Conservation (phyloP, 1,140 invertebrate species). For the Drosophila ercepeae region DNA sequence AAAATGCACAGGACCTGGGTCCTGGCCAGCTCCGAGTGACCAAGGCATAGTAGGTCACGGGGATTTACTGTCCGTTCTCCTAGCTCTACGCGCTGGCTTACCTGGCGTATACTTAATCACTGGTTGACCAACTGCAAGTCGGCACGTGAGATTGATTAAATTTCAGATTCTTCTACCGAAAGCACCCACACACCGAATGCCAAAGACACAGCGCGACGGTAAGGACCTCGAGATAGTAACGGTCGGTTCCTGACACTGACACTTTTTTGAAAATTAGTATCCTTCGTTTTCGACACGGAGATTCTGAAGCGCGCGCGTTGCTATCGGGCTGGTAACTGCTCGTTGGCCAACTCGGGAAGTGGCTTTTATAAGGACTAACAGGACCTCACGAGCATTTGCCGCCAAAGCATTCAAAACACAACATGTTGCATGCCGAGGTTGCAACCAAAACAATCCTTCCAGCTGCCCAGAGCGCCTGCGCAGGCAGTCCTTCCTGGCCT, state of each 20-base stretch:
- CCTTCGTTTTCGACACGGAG: not conserved
- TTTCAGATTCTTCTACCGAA: constrained; percentile 55
- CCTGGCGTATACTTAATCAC: constrained; percentile 72
- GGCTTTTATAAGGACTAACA: constrained; percentile 64
- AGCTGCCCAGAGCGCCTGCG: constrained; percentile 33
- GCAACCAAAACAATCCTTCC: constrained; percentile 66
- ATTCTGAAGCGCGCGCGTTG: constrained; percentile 52
- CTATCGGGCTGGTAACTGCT: constrained; percentile 50
- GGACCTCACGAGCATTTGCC: constrained; percentile 28
- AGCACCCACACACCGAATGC: constrained; percentile 19
- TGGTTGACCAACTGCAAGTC: constrained; percentile 45
- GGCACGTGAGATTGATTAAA: constrained; percentile 75
- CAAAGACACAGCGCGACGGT: constrained; percentile 6
- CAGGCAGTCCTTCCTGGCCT: not conserved
- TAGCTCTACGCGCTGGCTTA: constrained; percentile 47
- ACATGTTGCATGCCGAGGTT: constrained; percentile 61
- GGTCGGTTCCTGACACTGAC: constrained; percentile 6
- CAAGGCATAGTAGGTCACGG: constrained; percentile 51
- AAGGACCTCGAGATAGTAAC: constrained; percentile 13
- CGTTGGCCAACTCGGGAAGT: constrained; percentile 3
- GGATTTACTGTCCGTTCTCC: constrained; percentile 34
- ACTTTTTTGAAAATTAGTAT: constrained; percentile 5
- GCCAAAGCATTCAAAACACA: constrained; percentile 75
- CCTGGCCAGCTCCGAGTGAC: constrained; percentile 27
- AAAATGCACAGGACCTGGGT: constrained; percentile 55